Base-by-base conservation (phyloP, 2,113 vertebrate genomes). In the Paradoxurus hermaphroditus region DNA sequence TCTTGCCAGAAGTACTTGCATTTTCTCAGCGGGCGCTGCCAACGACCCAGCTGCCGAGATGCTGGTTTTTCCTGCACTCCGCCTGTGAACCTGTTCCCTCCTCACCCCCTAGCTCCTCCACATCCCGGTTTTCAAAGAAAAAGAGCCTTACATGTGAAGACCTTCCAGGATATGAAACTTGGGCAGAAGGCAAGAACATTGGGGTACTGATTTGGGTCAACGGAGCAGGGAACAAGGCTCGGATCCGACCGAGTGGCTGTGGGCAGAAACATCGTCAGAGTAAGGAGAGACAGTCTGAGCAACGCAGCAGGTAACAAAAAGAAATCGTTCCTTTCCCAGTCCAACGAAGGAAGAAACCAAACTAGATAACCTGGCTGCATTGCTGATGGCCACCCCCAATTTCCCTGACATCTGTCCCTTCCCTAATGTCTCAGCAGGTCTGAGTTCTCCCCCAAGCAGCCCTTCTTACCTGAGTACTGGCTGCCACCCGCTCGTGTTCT, bases 101-200 rank as follows among this genome's bases (percentile, higher is more conserved):
- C 92, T 67, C 29, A 44, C 44, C 44, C 56, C 85, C 94, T 41
- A 65, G 41, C 77, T 93, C 84, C 67, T 90, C 73, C 41, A 65
- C 23, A 92, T 70, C 75, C 67, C 82, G 92, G 25, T 92, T 81
- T 95, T 96, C 91, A 94, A 93, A 95, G 63, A 96, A 13, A 25
- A n/a, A 82, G n/a, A 78, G 49, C 63, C 98, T 98, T 98, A 99
- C 99, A 5, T 99, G 99, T 14, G 98, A 97, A 0, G 98, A 98
- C 1, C 98, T 97, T 39, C 98, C 99, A 0, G 98, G 96, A 84
- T 98, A 99, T 14, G 98, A 98, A 31, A 98, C 98, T 97, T 99
- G 99, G 56, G 98, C 98, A 0, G 98, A 98, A 46, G 99, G 98
- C 98, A 99, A 96, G 98, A 99, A 99, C 98, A 99, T 97, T 51